Evolutionary conservation across 2,888 invertebrate species (phyloP), one percentile per base, ranked within the genome.

Genomic region (Gandaritis pyraliata): DNA sequence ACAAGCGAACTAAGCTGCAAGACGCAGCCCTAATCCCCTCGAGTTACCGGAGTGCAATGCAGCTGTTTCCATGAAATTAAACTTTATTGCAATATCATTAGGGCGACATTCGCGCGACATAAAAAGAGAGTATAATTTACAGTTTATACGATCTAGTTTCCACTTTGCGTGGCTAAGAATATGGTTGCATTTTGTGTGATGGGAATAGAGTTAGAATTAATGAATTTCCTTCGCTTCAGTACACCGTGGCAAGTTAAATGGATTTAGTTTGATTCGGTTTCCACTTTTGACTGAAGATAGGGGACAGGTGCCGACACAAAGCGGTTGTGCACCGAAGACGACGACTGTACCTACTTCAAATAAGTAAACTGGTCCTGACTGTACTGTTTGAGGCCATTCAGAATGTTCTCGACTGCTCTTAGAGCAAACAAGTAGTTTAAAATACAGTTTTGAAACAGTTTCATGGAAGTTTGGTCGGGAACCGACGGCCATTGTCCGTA

Each of bases 171-270:
- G 4, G 23, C 0, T n/a, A 18, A 10, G 1, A 2, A 30, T 65
- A 66, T 13, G 56, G 66, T 58, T 30, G 15, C 41, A 16, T 58
- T 61, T 69, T 7, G 59, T 45, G 30, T 38, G 53, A 29, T 43
- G 53, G 36, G 38, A 46, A 12, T 8, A 33, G 47, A 59, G 62
- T 61, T 60, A 54, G 63, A 70, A 70, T 71, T 71, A 69, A 76
- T 74, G 67, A 70, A 70, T 71, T 70, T 71, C 56, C 65, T 53
- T 50, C 50, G 55, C 41, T 33, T 53, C 33, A 13, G 23, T 53
- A 30, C 16, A 43, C 54, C 41, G 57, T 36, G 62, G 62, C 64
- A 74, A 74, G 65, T 75, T 76, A 72, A 76, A 76, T 75, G 73
- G 68, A 66, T 72, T 68, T 70, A 71, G 70, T 72, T 71, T 63